Conservation (phyloP, 1,140 invertebrate species). For the Brachionus manjavacas region DNA sequence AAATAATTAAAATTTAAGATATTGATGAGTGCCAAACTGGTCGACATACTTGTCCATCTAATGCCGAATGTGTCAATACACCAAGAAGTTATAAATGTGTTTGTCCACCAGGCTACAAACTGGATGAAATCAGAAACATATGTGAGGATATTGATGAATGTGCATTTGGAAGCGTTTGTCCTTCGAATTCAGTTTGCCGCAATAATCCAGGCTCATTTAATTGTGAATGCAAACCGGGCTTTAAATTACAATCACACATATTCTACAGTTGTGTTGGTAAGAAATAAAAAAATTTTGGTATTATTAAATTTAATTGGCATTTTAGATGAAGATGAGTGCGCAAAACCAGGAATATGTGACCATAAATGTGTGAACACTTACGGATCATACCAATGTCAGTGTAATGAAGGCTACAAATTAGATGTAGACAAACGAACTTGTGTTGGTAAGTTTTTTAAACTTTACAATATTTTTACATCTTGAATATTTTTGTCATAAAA, state of each 20-base stretch:
- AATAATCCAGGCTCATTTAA: slow-evolving; percentile 38
- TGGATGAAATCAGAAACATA: slow-evolving; percentile 6
- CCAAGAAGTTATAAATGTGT: slow-evolving; percentile 42
- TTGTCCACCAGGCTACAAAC: background rate
- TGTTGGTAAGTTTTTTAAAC: background rate
- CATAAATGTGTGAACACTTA: slow-evolving; percentile 42
- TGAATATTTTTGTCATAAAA: too few species aligned
- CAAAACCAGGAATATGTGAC: slow-evolving; percentile 28
- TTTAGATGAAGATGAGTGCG: slow-evolving; percentile 39
- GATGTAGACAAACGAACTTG: slow-evolving; percentile 28
- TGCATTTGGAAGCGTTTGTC: background rate
- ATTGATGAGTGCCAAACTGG: slow-evolving; percentile 69
- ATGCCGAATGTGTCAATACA: slow-evolving; percentile 17
- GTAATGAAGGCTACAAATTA: slow-evolving; percentile 40
- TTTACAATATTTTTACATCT: background rate
- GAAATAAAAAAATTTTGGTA: background rate
- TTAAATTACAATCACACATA: slow-evolving; percentile 25
- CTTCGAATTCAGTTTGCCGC: slow-evolving; percentile 27
- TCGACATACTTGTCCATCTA: slow-evolving; percentile 46
- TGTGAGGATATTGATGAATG: slow-evolving; percentile 43
- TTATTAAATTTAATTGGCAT: background rate
- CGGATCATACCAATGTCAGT: slow-evolving; percentile 36
- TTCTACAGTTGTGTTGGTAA: slow-evolving; percentile 27
- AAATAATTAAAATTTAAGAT: slow-evolving; percentile 59
- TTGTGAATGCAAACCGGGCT: slow-evolving; percentile 33